phyloP scores from a whole-genome alignment of 2,797 vertebrate genomes.

The Anabacerthia variegaticeps region DNA sequence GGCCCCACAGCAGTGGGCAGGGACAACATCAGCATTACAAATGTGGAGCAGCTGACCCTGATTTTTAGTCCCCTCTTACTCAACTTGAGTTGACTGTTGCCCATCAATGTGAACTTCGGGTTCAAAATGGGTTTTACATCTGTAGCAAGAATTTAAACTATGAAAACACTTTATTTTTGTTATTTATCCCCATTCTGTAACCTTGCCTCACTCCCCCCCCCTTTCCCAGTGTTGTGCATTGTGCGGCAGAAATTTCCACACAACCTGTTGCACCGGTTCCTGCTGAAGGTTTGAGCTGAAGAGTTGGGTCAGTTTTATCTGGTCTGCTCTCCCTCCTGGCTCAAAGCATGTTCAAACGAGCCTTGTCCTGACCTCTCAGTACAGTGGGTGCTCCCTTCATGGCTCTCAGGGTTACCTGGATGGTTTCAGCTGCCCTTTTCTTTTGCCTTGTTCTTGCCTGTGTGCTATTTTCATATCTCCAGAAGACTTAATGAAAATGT shows the following conservation, averaged over 20 bases:
- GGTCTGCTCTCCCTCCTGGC: background rate
- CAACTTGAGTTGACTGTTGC: background rate
- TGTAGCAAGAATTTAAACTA: slow-evolving; percentile 2
- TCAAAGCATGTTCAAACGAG: background rate
- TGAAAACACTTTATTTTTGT: background rate
- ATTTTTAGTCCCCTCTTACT: background rate
- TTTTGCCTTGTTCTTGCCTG: background rate
- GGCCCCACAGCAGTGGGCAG: background rate
- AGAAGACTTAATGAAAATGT: background rate
- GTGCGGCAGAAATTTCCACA: slow-evolving; percentile 13
- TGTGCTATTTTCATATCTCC: background rate
- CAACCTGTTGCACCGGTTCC: slow-evolving; percentile 69
- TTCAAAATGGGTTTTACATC: background rate
- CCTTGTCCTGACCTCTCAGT: background rate
- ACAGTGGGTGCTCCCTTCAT: background rate
- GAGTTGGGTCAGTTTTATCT: slow-evolving; percentile 54
- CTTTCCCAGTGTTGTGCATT: background rate
- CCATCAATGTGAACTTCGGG: background rate
- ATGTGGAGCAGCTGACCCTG: background rate
- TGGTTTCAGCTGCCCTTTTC: background rate
- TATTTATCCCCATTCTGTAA: background rate
- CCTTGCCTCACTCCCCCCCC: background rate
- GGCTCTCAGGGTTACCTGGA: background rate
- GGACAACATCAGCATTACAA: background rate
- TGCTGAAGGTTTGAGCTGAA: background rate